A percentile compares a stretch with the other conserved stretches of the same genome.
phyloP scores from a whole-genome alignment of 2,113 vertebrate genomes.

The Elachura formosa region DNA sequence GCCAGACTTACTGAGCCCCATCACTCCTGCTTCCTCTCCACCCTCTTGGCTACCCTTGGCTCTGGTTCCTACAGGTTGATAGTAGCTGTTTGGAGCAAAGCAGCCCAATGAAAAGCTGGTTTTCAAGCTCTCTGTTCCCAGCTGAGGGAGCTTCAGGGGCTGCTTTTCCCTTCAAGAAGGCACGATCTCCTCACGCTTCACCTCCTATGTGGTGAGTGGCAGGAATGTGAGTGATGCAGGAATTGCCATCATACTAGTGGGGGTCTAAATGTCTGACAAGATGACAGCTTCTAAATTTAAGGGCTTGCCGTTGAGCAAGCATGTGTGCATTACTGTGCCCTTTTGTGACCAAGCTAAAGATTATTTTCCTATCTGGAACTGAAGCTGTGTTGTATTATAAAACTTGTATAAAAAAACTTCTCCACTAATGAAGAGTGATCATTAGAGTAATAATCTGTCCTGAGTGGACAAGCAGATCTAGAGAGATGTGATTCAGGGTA shows the following conservation, averaged over 20 bases:
- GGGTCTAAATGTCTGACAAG: neutral
- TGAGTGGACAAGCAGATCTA: neutral
- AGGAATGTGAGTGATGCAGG: neutral
- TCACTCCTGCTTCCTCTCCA: rapidly evolving
- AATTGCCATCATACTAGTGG: neutral
- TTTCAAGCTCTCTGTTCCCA: neutral
- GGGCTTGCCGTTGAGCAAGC: neutral
- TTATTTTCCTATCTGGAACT: neutral
- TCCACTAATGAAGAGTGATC: neutral
- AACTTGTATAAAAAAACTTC: neutral
- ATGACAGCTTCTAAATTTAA: constrained; percentile 41
- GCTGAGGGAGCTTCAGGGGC: neutral
- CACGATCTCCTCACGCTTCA: neutral
- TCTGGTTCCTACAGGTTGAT: neutral
- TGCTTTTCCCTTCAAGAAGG: neutral
- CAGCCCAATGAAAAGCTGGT: neutral
- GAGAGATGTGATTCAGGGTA: neutral
- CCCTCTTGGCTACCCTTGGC: neutral
- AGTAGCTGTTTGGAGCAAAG: neutral
- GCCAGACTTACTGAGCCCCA: neutral
- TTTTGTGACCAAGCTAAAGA: constrained; percentile 35
- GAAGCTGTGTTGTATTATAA: neutral
- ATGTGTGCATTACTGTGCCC: neutral
- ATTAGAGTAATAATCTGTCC: neutral
- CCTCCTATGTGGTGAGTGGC: neutral